These are phyloP conservation scores for Microplitis deprimator DNA, from an alignment of 2,888 invertebrate species.

Conservation along the genomic window DNA sequence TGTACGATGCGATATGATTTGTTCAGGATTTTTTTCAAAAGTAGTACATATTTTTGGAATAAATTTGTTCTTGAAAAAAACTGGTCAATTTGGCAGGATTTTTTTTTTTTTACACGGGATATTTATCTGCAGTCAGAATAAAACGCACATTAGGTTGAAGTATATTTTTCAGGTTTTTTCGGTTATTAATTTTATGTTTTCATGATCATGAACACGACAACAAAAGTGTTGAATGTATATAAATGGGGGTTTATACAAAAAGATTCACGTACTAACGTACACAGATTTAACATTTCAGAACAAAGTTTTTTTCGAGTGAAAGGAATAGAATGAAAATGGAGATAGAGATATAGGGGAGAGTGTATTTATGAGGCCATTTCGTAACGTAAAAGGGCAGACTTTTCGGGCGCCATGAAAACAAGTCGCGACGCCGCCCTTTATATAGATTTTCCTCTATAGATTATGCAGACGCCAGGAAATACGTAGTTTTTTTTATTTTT, in stretches of 20 bases:
- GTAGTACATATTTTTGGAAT: too few species aligned
- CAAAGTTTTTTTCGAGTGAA: not conserved
- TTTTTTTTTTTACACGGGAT: too few species aligned
- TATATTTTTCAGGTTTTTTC: too few species aligned
- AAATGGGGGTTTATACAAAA: not conserved
- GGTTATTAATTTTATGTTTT: too few species aligned
- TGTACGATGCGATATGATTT: too few species aligned
- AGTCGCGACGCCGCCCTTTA: slow-evolving; percentile 31
- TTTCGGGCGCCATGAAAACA: slow-evolving; percentile 31
- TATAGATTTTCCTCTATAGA: not conserved
- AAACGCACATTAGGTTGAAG: too few species aligned
- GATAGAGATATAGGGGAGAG: slow-evolving; percentile 2
- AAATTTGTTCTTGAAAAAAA: too few species aligned
- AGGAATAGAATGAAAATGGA: slow-evolving; percentile 1
- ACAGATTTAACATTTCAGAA: not conserved
- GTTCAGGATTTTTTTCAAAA: too few species aligned
- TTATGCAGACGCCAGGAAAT: slow-evolving; percentile 3
- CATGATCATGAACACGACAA: not conserved
- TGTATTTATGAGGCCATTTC: slow-evolving; percentile 31
- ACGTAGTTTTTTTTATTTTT: not conserved
- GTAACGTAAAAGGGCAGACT: slow-evolving; percentile 15
- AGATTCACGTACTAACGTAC: not conserved
- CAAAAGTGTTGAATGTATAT: not conserved
- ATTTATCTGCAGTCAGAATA: too few species aligned
- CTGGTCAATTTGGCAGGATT: too few species aligned